Evolutionary conservation across 2,797 vertebrate species (phyloP).

Genomic region (Percopsis omiscomaycus): DNA sequence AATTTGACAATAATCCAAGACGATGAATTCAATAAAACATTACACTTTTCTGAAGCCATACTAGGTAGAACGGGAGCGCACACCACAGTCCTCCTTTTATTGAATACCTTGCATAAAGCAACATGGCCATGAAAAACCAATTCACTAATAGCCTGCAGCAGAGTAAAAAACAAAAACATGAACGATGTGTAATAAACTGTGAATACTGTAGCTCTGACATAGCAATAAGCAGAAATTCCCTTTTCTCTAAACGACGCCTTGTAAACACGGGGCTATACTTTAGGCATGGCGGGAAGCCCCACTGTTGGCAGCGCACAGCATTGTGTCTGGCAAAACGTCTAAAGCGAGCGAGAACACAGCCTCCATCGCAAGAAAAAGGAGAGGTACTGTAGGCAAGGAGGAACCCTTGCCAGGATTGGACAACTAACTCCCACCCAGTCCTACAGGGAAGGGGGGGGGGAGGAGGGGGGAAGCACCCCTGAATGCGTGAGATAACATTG

Average conservation of each 20-base stretch:
- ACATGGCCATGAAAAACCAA: conserved; percentile 31
- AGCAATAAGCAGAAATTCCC: conserved; percentile 8
- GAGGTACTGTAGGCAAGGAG: conserved; percentile 9
- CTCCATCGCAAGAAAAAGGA: conserved; percentile 8
- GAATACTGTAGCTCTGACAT: conserved; percentile 17
- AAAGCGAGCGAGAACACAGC: conserved; percentile 17
- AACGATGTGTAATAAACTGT: conserved; percentile 11
- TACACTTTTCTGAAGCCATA: conserved; percentile 18
- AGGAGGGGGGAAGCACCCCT: conserved; percentile 21
- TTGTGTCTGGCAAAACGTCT: conserved; percentile 21
- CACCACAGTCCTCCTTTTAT: conserved; percentile 12
- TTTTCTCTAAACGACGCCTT: conserved; percentile 26
- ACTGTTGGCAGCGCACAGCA: conserved; percentile 11
- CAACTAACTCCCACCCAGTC: conserved; percentile 32
- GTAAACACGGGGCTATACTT: conserved; percentile 23
- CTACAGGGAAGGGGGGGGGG: conserved; percentile 27
- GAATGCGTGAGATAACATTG: conserved; percentile 71
- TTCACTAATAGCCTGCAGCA: conserved; percentile 37
- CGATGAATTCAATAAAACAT: conserved; percentile 55
- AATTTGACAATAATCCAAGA: conserved; percentile 38
- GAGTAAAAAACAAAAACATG: conserved; percentile 32
- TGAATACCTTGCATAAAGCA: conserved; percentile 21
- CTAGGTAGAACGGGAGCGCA: conserved; percentile 23
- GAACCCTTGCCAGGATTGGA: neutral
- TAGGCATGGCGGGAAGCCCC: conserved; percentile 5